Evolutionary conservation across 2,888 invertebrate species (phyloP).

Genomic region (Megalurothrips usitatus): DNA sequence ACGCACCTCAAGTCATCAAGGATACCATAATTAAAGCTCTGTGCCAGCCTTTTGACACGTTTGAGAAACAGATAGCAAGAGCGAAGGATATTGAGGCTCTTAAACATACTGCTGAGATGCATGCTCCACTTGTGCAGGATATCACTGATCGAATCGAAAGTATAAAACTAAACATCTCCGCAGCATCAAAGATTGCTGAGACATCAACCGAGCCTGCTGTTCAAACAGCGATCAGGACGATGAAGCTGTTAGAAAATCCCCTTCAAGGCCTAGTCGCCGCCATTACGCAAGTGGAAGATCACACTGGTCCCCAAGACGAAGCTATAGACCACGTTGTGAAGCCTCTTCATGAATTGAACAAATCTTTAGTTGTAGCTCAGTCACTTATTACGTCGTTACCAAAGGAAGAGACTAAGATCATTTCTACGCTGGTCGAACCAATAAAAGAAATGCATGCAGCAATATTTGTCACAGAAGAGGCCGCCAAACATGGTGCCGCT

Average conservation of each 20-base stretch:
- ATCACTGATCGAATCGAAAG: background rate
- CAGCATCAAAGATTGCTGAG: background rate
- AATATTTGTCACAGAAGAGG: slow-evolving; percentile 39
- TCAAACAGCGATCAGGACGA: background rate
- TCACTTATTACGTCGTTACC: background rate
- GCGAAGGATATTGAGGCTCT: background rate
- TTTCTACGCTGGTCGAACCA: slow-evolving; percentile 33
- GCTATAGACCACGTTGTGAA: background rate
- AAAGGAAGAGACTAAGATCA: background rate
- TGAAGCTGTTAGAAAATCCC: background rate
- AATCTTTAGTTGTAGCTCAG: background rate
- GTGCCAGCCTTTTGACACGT: background rate
- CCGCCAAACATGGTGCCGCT: slow-evolving; percentile 27
- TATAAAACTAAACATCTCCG: background rate
- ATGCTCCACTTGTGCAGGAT: background rate
- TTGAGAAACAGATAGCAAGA: background rate
- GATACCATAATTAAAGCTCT: background rate
- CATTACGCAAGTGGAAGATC: background rate
- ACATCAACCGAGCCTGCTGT: background rate
- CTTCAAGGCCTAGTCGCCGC: background rate
- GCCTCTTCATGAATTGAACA: background rate
- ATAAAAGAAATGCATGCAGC: slow-evolving; percentile 45
- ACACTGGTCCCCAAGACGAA: background rate
- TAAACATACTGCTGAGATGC: background rate
- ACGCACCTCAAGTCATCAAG: background rate